Base-by-base conservation (phyloP, 2,888 invertebrate genomes). In the Parelbella ahira region DNA sequence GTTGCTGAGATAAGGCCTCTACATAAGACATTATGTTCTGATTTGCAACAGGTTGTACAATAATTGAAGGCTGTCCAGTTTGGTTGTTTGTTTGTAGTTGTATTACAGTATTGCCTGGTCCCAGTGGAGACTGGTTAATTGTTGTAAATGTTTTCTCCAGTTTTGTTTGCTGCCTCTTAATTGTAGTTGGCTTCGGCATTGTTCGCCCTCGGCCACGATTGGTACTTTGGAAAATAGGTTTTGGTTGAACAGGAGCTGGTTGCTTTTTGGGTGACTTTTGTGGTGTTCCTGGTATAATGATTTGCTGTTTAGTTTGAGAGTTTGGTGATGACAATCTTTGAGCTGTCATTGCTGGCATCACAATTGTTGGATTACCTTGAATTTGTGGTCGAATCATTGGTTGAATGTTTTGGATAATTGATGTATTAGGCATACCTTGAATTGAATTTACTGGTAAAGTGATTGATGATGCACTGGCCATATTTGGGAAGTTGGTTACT, bases 1-100 rank as follows among this genome's bases (percentile, higher is more conserved):
- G 90, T 52, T 91, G 91, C 57, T 92, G 93, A 33, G 92, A 92
- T 51, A 92, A 84, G 0, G 92, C 89, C 60, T 93, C 92, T 1
- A 93, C 91, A 69, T 92, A 93, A 1, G 92, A 91, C 84, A 91
- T 88, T 21, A 91, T 83, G 38, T 89, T 90, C 41, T 90, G 89
- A 58, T 88, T 89, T 15, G 77, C 74, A 4, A 91, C 84, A 58
- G 92, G 93, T 62, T 93, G 93, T 1, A 93, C 88, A 51, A 93
- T 92, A 9, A 93, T 90, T 0, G 91, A 90, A 0, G 92, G 92
- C 51, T 90, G 89, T 1, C 86, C 83, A 23, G 88, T 78, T 51
- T 89, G 83, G 42, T 81, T 89, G 43, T 88, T 87, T 29, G 89
- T 89, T 65, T 90, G 90, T 39, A 90, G 58, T 50, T 90, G 90